Conservation (phyloP, 2,113 vertebrate species). For the Nyctereutes procyonoides region DNA sequence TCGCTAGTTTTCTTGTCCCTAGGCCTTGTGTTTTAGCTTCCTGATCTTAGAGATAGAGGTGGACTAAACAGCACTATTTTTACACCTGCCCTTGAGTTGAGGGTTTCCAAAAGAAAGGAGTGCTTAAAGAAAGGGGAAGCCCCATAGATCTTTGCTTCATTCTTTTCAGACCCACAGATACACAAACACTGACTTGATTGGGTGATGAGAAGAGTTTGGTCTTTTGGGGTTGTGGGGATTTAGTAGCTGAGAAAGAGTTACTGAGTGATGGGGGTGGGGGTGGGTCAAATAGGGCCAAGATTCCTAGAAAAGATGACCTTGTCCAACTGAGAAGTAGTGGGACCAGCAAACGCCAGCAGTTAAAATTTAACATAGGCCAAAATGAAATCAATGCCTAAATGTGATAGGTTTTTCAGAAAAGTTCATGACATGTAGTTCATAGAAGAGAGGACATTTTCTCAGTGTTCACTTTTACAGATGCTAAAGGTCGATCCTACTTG, state of each 20-base stretch:
- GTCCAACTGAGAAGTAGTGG: conserved; percentile 54
- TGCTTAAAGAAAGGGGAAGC: background rate
- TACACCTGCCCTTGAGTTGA: conserved; percentile 11
- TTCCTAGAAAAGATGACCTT: conserved; percentile 75
- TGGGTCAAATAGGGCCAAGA: conserved; percentile 49
- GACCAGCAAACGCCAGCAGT: conserved; percentile 75
- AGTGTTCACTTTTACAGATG: conserved; percentile 66
- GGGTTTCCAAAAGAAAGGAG: conserved; percentile 27
- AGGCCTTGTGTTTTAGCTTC: conserved; percentile 50
- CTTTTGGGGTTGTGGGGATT: conserved; percentile 46
- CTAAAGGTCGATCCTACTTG: conserved; percentile 67
- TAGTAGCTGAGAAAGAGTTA: conserved; percentile 50
- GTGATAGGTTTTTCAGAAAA: conserved; percentile 79
- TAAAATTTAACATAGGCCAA: conserved; percentile 78
- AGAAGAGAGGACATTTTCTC: conserved; percentile 75
- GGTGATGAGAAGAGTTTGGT: conserved; percentile 58
- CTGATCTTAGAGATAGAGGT: conserved; percentile 52
- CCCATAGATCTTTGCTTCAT: background rate
- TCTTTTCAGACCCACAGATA: conserved; percentile 55
- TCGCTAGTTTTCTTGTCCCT: conserved; percentile 18
- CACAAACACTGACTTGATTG: conserved; percentile 65
- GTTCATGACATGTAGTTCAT: conserved; percentile 70
- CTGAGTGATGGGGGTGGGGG: conserved; percentile 32
- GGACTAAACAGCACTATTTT: conserved; percentile 29
- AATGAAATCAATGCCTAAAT: conserved; percentile 70